Percentiles rank a stretch among this genome's conserved stretches.
phyloP scores from a whole-genome alignment of 2,797 vertebrate species.

The Yasuhikotakia modesta region DNA sequence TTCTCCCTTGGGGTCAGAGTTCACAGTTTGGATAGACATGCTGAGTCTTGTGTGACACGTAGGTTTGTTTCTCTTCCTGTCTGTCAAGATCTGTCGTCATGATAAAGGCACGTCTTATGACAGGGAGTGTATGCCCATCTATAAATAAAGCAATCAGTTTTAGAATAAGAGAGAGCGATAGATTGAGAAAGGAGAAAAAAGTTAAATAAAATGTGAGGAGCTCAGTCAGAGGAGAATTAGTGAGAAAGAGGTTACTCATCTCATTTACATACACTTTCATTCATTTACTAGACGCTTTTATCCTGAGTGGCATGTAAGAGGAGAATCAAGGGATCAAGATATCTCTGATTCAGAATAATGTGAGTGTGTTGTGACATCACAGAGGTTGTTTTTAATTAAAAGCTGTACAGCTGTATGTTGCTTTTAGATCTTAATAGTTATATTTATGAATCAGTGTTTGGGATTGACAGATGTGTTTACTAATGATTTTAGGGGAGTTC shows the following conservation, averaged over 20 bases:
- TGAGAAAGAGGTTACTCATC: neutral
- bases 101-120: constrained; percentile 77
- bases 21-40: constrained; percentile 42
- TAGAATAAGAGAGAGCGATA: neutral
- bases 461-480: neutral
- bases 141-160: constrained; percentile 75
- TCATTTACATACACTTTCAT: neutral
- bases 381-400: no score
- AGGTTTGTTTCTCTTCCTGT: constrained; percentile 55
- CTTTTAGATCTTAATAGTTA: neutral
- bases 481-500: no score
- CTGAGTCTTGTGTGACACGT: constrained; percentile 39
- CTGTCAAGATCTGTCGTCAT: constrained; percentile 67
- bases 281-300: constrained; percentile 21
- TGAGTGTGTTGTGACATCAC: no score
- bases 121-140: constrained; percentile 67
- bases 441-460: neutral
- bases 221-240: neutral
- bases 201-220: no score
- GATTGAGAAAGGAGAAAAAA: no score
- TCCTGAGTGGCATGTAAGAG: neutral
- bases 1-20: constrained; percentile 35
- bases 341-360: neutral
- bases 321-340: neutral
- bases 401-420: neutral